Evolutionary conservation across 1,140 invertebrate genomes (phyloP), one percentile per base, ranked within the genome.

Genomic region (Leptinotarsa defecta): DNA sequence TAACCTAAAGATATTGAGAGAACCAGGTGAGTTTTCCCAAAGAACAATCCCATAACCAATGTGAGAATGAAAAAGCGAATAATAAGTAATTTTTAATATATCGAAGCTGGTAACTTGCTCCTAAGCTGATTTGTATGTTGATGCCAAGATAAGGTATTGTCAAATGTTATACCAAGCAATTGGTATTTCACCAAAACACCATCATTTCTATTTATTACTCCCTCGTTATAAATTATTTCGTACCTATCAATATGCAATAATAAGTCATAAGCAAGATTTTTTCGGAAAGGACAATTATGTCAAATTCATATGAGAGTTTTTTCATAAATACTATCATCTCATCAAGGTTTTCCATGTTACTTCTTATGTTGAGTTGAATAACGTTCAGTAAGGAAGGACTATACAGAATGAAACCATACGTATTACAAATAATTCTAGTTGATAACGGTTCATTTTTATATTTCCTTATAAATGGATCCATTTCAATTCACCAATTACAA

Each of bases 401-500:
- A 27, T 24, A 3, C 0, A 19, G 19, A 65, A 27, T 13, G 6
- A 65, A 65, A 11, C 5, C 63, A 17, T 13, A 4, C 6, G 6
- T 19, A 65, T 65, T 19, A 17, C 20, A 65, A 65, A 65, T 65
- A 13, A 65, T 19, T 65, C 19, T 65, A 13, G 19, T 19, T 65
- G 19, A 65, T 65, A 65, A 17, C 5, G 63, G 19, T 65, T 65
- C 17, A 19, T 22, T 64, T 6, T 64, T 6, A 64, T 64, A 64
- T n/a, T 64, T 19, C 24, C 63, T 15, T 64, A 64, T 64, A 4
- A 64, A 64, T 64, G 63, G 22, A 19, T 64, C 63, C 63, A 64
- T 64, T 64, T 22, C 2, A 22, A 2, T 22, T 22, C 1, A 22
- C 22, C 22, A 22, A 22, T 22, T 22, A 22, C 22, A 22, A 22